Evolutionary conservation across 2,113 vertebrate species (phyloP).

Genomic region (Rissa tridactyla): DNA sequence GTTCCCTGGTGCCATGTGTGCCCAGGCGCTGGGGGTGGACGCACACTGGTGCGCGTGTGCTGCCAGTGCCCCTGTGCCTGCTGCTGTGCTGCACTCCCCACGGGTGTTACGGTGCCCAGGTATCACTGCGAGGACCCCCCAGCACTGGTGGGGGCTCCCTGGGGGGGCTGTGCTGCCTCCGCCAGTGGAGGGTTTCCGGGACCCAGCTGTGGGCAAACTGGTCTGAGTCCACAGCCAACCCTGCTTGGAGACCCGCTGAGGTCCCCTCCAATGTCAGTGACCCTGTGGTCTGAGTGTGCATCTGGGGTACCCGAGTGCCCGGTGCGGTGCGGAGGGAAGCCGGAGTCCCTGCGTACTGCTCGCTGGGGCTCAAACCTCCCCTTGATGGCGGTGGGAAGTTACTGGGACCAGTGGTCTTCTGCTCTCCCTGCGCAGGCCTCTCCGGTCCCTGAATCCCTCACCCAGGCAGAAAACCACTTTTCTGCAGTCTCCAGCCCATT

Average conservation of each 20-base stretch:
- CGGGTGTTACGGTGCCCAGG: neutral
- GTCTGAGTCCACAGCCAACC: neutral
- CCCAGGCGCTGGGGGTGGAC: neutral
- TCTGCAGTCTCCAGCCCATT: neutral
- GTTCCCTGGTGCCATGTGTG: too few species aligned
- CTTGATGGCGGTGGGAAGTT: rapidly evolving
- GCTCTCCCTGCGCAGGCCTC: neutral
- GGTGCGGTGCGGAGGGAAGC: rapidly evolving
- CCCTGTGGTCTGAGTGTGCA: rapidly evolving
- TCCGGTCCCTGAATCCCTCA: rapidly evolving
- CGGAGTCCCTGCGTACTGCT: rapidly evolving
- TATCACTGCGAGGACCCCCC: neutral
- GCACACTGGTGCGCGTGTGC: rapidly evolving
- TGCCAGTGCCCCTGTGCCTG: neutral
- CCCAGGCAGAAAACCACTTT: rapidly evolving
- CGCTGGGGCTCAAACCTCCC: neutral
- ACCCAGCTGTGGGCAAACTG: neutral
- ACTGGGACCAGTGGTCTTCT: rapidly evolving
- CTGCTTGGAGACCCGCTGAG: rapidly evolving
- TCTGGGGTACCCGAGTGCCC: rapidly evolving
- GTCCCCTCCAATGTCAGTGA: rapidly evolving
- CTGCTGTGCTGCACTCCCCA: rapidly evolving
- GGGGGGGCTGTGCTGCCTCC: neutral
- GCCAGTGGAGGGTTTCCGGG: neutral
- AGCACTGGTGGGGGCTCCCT: neutral